Percentiles rank a stretch among this genome's conserved stretches.
These are phyloP conservation scores for Linyphia triangularis DNA, from an alignment of 2,888 invertebrate genomes.

Conservation along the genomic window DNA sequence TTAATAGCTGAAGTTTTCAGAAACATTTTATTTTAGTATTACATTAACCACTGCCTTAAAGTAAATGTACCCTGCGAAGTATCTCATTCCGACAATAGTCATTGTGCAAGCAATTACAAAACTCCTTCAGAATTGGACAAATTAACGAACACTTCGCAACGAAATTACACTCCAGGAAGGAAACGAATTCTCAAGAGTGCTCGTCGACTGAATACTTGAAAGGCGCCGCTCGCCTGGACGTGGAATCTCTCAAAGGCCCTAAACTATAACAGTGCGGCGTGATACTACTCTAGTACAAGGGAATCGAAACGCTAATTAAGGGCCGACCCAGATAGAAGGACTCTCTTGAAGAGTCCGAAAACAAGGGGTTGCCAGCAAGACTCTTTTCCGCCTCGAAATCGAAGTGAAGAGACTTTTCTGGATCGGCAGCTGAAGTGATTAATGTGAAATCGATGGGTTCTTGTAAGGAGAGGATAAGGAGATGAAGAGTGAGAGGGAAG, in stretches of 20 bases:
- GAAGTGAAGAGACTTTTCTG: slow-evolving; percentile 46
- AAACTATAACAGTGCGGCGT: too few relatives aligned
- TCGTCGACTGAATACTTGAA: background rate
- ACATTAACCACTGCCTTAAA: too few relatives aligned
- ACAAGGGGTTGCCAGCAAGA: slow-evolving; percentile 51
- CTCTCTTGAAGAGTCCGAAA: too few relatives aligned
- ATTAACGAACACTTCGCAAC: background rate
- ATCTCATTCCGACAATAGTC: background rate
- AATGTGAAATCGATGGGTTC: slow-evolving; percentile 58
- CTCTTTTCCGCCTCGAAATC: background rate
- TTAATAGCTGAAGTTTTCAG: too few relatives aligned
- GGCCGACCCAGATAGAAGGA: too few relatives aligned
- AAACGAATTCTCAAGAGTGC: background rate
- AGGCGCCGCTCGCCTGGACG: background rate
- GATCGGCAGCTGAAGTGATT: slow-evolving; percentile 65
- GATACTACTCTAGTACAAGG: too few relatives aligned
- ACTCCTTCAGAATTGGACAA: background rate
- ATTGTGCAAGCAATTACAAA: background rate
- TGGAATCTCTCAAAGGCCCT: background rate
- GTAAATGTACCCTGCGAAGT: too few relatives aligned
- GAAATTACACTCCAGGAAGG: background rate
- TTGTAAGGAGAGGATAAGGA: background rate
- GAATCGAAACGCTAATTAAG: too few relatives aligned
- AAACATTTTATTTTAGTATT: too few relatives aligned
- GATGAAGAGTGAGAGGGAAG: too few relatives aligned